phyloP scores from a whole-genome alignment of 2,888 invertebrate genomes.

The Lypha dubia region DNA sequence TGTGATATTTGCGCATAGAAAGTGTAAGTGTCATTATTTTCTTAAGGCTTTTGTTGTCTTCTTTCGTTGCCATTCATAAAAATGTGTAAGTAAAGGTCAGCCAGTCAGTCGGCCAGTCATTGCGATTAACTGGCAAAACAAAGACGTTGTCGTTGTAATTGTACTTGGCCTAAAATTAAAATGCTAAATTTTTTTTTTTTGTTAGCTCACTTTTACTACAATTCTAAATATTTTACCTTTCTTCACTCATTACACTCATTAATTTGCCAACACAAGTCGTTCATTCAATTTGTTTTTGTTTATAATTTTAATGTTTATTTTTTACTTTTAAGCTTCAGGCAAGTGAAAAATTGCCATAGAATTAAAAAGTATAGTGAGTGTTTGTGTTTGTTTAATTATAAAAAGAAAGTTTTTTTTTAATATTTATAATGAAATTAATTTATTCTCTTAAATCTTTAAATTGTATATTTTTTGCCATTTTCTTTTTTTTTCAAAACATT shows the following conservation, averaged over 20 bases:
- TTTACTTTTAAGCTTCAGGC: slow-evolving; percentile 40
- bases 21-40: slow-evolving; percentile 33
- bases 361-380: neutral
- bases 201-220: slow-evolving; percentile 13
- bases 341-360: neutral
- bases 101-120: slow-evolving; percentile 34
- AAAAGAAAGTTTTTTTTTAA: slow-evolving; percentile 25
- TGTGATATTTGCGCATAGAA: slow-evolving; percentile 38
- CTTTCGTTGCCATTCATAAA: neutral
- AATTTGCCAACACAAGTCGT: neutral
- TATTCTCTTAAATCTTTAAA: neutral
- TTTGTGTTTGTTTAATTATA: neutral
- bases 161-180: slow-evolving; percentile 58
- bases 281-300: slow-evolving; percentile 35
- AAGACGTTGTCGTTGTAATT: slow-evolving; percentile 4
- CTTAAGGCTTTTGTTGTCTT: slow-evolving; percentile 11
- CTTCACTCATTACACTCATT: neutral
- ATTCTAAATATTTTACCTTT: slow-evolving; percentile 28
- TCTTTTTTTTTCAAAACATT: neutral
- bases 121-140: slow-evolving; percentile 48
- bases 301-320: slow-evolving; percentile 40
- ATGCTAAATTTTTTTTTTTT: slow-evolving; percentile 6
- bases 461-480: neutral
- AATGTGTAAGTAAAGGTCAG: slow-evolving; percentile 24
- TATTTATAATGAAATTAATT: neutral